Conservation (phyloP, 1,140 invertebrate genomes). For the Anastrepha ludens region DNA sequence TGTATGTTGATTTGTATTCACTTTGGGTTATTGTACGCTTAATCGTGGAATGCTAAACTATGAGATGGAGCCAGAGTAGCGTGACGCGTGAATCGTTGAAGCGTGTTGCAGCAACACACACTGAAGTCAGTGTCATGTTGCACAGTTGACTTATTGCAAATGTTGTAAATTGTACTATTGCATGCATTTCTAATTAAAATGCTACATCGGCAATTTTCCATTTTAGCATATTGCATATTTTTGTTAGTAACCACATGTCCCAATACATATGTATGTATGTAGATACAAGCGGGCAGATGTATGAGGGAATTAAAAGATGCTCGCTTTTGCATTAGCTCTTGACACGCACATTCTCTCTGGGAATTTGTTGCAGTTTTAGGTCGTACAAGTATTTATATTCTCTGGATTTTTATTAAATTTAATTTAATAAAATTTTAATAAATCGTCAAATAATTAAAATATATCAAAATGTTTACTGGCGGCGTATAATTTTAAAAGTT, state of each 20-base stretch:
- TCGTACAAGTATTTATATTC: too few relatives aligned
- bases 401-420: too few relatives aligned
- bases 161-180: background rate
- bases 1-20: background rate
- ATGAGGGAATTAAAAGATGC: background rate
- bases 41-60: background rate
- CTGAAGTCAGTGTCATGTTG: background rate
- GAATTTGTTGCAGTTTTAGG: background rate
- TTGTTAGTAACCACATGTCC: background rate
- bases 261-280: background rate
- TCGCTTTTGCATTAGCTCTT: background rate
- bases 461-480: too few relatives aligned
- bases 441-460: too few relatives aligned
- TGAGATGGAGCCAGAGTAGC: background rate
- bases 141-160: background rate
- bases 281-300: too few relatives aligned
- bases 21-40: slow-evolving; percentile 5
- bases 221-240: background rate
- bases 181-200: slow-evolving; percentile 23
- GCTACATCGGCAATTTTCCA: background rate
- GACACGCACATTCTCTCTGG: slow-evolving; percentile 6
- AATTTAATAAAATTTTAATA: too few relatives aligned
- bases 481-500: too few relatives aligned
- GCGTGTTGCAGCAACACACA: background rate
- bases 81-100: background rate